These are phyloP conservation scores for Pseudopipra pipra DNA, from an alignment of 2,113 vertebrate genomes.

Conservation along the genomic window DNA sequence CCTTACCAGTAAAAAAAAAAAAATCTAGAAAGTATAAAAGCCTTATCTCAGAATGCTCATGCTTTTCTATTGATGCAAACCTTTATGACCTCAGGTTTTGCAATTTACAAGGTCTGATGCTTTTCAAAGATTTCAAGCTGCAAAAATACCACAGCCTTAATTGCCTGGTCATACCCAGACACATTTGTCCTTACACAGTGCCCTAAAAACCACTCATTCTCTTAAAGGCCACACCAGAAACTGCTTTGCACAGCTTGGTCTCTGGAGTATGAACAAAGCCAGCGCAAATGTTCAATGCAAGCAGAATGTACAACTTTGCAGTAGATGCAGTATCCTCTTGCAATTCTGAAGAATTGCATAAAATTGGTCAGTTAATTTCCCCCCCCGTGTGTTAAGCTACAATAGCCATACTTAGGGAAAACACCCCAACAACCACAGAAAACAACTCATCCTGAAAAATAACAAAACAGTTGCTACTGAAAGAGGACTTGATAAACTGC, in stretches of 20 bases:
- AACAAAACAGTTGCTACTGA: background rate
- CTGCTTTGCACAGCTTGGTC: background rate
- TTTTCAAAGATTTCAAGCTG: background rate
- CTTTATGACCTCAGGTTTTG: background rate
- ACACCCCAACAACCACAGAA: background rate
- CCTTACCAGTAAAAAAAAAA: background rate
- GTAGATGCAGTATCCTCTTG: background rate
- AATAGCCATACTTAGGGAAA: background rate
- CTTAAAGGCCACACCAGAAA: background rate
- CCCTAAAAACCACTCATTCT: background rate
- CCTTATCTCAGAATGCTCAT: background rate
- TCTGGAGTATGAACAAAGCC: background rate
- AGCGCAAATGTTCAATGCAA: background rate
- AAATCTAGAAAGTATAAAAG: background rate
- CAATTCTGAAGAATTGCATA: background rate
- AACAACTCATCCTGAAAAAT: background rate
- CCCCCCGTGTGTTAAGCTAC: background rate
- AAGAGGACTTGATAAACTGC: background rate
- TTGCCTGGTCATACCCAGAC: background rate
- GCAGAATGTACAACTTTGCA: background rate
- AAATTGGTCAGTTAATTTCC: background rate
- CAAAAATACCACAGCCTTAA: background rate
- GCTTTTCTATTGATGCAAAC: background rate
- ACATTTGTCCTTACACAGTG: accelerated
- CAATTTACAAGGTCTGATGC: background rate